Percentiles rank a stretch among this genome's conserved stretches.
Conservation (phyloP, 2,888 invertebrate species). For the Ectemnius cavifrons region DNA sequence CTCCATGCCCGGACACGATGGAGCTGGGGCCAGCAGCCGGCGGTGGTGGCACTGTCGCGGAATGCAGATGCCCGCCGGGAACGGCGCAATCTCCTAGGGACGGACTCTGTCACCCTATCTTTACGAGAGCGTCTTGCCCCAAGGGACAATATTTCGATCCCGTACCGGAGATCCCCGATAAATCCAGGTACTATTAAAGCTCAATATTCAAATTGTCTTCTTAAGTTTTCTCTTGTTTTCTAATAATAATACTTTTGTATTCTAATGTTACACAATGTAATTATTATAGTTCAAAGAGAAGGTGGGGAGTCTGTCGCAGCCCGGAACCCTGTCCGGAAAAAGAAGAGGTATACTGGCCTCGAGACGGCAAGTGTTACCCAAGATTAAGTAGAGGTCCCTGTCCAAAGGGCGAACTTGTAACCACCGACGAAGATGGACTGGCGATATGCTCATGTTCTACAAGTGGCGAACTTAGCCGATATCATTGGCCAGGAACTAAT, state of each 20-base stretch:
- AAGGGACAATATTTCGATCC: constrained; percentile 88
- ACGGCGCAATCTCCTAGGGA: constrained; percentile 85
- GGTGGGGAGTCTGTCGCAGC: constrained; percentile 87
- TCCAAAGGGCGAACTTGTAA: constrained; percentile 85
- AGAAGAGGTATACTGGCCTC: constrained; percentile 87
- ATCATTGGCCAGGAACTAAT: constrained; percentile 81
- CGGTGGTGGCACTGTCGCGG: constrained; percentile 83
- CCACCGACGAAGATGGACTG: constrained; percentile 81
- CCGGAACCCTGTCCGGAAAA: constrained; percentile 83
- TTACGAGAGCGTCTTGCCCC: constrained; percentile 86
- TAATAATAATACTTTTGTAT: not conserved
- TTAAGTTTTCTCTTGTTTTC: too few relatives aligned
- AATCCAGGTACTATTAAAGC: constrained; percentile 57
- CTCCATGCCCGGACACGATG: constrained; percentile 91
- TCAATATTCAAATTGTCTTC: too few relatives aligned
- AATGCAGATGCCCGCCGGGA: constrained; percentile 91
- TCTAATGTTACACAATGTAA: not conserved
- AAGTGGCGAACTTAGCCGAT: constrained; percentile 79
- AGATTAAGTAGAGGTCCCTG: constrained; percentile 87
- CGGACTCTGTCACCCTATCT: constrained; percentile 86
- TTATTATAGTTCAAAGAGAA: constrained; percentile 79
- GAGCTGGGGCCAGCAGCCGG: constrained; percentile 85
- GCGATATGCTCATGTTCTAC: constrained; percentile 84
- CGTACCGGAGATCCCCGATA: constrained; percentile 76
- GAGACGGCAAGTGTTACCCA: constrained; percentile 87